Evolutionary conservation across 2,113 vertebrate species (phyloP), one percentile per base, ranked within the genome.

Genomic region (Callocephalon fimbriatum): DNA sequence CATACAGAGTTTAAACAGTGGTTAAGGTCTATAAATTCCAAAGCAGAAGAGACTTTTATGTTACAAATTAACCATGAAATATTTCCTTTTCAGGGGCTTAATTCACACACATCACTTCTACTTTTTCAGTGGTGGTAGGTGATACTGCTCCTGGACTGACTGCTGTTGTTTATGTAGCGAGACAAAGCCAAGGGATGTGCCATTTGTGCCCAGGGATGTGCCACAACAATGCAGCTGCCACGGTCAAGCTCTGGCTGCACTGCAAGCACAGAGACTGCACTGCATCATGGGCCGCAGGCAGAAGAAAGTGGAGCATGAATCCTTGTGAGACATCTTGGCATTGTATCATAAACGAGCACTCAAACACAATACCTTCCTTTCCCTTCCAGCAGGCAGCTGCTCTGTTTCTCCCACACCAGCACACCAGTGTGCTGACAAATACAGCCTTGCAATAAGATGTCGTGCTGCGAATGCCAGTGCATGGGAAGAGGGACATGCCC

Each of bases 401-500:
- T 62, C 54, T 1, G 2, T 47, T 47, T 17, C 32, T 86, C 35
- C 45, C 40, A 16, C 35, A 31, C 25, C 50, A 82, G 48, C 4
- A 0, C 50, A 37, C 7, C 59, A 31, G 47, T 5, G 25, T n/a
- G 32, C 27, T 1, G 1, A 38, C 5, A 20, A 63, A 20, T 0
- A 0, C 10, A 68, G 25, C 66, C 56, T 42, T 47, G 61, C 75
- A 37, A 6, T 2, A 6, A 35, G 25, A 16, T 25, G 44, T 13
- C 1, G 0, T 0, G 2, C 68, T 38, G 12, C 26, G 48, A 42
- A 4, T 2, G 4, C 15, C 3, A 1, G 16, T 47, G n/a, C 29
- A 35, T 37, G 25, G 70, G 32, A 3, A 42, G 50, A 67, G 31
- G 61, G 15, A 38, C 0, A 0, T 19, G 26, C 1, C 26, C 25